Evolutionary conservation across 2,888 invertebrate species (phyloP).

Genomic region (Dicranocentrus wangi): DNA sequence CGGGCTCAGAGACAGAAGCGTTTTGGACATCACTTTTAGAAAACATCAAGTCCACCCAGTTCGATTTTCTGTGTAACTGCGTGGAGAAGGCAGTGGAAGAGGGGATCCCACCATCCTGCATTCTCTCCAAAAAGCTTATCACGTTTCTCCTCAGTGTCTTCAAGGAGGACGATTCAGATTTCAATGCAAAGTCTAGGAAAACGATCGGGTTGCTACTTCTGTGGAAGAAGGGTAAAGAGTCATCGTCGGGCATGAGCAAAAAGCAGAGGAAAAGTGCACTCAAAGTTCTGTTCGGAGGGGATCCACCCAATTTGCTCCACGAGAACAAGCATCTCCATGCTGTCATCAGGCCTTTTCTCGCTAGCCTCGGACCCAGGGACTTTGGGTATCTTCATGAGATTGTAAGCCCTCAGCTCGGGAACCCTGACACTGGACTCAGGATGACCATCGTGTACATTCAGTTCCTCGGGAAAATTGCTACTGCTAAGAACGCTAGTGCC

Average conservation of each 20-base stretch:
- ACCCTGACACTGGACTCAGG: constrained; percentile 16
- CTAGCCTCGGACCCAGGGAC: constrained; percentile 10
- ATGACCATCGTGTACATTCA: constrained; percentile 47
- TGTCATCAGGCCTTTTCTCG: constrained; percentile 29
- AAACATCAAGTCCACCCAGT: constrained; percentile 63
- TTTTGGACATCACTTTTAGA: constrained; percentile 61
- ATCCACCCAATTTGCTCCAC: constrained; percentile 51
- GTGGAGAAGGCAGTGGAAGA: constrained; percentile 49
- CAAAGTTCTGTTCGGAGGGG: constrained; percentile 42
- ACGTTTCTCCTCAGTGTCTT: constrained; percentile 42
- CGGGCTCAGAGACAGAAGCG: constrained; percentile 1
- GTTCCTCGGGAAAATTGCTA: constrained; percentile 37
- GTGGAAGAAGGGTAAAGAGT: constrained; percentile 29
- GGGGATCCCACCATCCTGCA: constrained; percentile 7
- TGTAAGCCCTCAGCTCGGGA: background rate
- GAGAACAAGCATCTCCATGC: constrained; percentile 42
- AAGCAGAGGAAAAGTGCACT: constrained; percentile 39
- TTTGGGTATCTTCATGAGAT: constrained; percentile 20
- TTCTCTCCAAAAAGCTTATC: constrained; percentile 33
- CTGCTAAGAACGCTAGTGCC: background rate
- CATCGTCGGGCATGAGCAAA: constrained; percentile 18
- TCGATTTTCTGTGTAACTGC: constrained; percentile 59
- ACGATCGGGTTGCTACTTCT: constrained; percentile 22
- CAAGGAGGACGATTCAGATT: constrained; percentile 44
- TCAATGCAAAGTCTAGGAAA: constrained; percentile 5